Evolutionary conservation across 1,140 invertebrate species (phyloP), one percentile per base, ranked within the genome.

Genomic region (Lepidurus apus): DNA sequence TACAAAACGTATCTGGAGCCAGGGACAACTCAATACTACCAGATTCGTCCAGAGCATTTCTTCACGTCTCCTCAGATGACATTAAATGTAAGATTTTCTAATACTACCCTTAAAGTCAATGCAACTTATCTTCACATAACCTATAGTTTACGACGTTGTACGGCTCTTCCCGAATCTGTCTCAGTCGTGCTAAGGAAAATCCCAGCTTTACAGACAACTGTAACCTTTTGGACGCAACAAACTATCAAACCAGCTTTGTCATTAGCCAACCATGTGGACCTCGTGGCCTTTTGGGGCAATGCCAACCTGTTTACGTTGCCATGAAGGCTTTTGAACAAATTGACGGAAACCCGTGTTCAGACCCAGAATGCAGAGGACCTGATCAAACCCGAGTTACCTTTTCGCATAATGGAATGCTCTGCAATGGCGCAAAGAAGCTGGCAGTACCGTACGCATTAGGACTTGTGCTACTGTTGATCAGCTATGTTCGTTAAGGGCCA

Each of bases 181-280:
- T 79, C 3, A 75, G 73, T 13, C 43, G 65, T 24, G 44, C 78
- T 10, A 79, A 74, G 44, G 73, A 74, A 21, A 43, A 43, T 34
- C 78, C 78, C 4, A 74, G 78, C 13, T 75, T 26, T 26, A 74
- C 42, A 7, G 78, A 79, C 43, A 75, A 21, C 42, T 79, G 78
- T 24, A 79, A 79, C 26, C 43, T 44, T 24, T 34, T 74, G 6
- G 45, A 47, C 17, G 17, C 65, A 6, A 74, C 78, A 5, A 74
- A 45, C 10, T 74, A 79, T 17, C 74, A 74, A 17, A 13, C 75
- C 73, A 74, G 75, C 9, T 79, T 79, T 74, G 53, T 44, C 44
- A 74, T 79, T 43, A 79, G 8, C 26, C 78, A 79, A 42, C 78
- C 78, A 42, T 79, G 78, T 75, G 73, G 73, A 1, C 43, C 44